Conservation (phyloP, 2,113 vertebrate genomes). For the Zosterops borbonicus region DNA sequence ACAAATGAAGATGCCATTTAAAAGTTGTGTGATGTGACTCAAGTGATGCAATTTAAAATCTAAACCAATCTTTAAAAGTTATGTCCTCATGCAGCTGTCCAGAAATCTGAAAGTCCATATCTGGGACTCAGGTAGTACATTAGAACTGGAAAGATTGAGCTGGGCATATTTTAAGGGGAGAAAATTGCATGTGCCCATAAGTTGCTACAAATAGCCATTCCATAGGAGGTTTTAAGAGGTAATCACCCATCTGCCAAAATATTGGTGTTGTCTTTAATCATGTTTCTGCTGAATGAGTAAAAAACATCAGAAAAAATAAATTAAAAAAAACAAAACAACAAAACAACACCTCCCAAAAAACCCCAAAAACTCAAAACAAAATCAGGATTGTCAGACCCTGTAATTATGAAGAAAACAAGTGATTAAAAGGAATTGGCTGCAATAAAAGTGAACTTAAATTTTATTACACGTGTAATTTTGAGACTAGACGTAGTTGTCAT, state of each 20-base stretch:
- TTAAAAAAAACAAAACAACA: fast-evolving
- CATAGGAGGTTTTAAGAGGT: background rate
- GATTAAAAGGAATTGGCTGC: background rate
- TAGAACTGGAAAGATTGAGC: background rate
- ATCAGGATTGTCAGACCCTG: background rate
- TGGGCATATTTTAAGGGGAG: background rate
- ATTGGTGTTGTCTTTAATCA: background rate
- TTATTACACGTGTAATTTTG: background rate
- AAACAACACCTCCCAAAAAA: fast-evolving
- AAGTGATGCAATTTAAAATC: background rate
- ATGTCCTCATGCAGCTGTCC: background rate
- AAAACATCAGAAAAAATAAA: background rate
- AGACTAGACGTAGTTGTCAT: background rate
- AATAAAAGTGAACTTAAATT: background rate
- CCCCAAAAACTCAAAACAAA: background rate
- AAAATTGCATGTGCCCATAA: background rate
- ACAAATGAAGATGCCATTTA: background rate
- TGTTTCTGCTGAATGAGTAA: background rate
- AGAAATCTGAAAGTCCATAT: background rate
- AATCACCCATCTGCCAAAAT: background rate
- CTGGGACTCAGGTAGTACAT: background rate
- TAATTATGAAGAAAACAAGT: background rate
- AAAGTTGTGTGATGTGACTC: background rate
- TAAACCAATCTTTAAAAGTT: background rate
- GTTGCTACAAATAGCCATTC: background rate